Base-by-base conservation (phyloP, 2,113 vertebrate genomes). In the Datnioides undecimradiatus region DNA sequence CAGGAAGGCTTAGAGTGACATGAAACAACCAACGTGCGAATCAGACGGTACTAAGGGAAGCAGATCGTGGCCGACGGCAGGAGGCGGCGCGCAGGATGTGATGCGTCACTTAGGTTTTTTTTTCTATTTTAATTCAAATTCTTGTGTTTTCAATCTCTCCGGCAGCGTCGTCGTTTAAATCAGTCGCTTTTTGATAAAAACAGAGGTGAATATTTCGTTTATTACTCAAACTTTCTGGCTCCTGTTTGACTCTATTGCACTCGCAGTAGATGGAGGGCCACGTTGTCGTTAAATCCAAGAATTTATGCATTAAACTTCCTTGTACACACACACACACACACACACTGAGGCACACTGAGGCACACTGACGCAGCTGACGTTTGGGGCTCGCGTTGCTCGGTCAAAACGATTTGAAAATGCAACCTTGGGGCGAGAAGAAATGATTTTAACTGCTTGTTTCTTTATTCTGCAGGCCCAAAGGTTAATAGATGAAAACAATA, bases 1-100 rank as follows among this genome's bases (percentile, higher is more conserved):
- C n/a, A 11, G 17, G 17, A 27, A 70, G n/a, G 8, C 36, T 57
- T 77, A 41, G 80, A 86, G 25, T 29, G 23, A 66, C 57, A 71
- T 27, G 36, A 13, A 62, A 72, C 16, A 8, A 25, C 48, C 46
- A 63, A 21, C 58, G 52, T 69, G 49, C 29, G 64, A 49, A 12
- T 45, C 19, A 41, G 62, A 66, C 40, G 21, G 3, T 21, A 14
- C 41, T 59, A 36, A 34, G 10, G 46, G 13, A 46, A 0, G 34
- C 0, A 36, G 12, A 60, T 23, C 3, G 33, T n/a, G 43, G 36
- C 19, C 19, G 0, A 58, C 38, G 36, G 21, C 60, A 17, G 27
- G 17, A 34, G 11, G 27, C 31, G 23, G 10, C 3, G 23, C 2
- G 27, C 29, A 31, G n/a, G 23, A 29, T 29, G 29, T 25, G 3